Base-by-base conservation (phyloP, 2,888 invertebrate genomes). In the Campoplex capitator region DNA sequence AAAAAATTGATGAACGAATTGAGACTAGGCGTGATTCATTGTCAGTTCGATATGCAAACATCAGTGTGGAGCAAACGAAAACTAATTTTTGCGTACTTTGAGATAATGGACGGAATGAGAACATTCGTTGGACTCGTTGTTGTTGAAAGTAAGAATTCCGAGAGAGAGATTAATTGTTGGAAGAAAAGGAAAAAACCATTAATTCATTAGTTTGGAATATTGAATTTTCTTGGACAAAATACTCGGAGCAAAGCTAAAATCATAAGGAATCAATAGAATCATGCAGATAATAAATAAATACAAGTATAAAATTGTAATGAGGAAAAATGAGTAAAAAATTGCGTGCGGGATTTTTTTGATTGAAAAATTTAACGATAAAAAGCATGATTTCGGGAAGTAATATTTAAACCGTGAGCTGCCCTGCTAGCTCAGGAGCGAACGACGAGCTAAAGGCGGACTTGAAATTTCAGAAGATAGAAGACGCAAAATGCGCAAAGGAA, bases 21-120 rank as follows among this genome's bases (percentile, higher is more conserved):
- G 23, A 28, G 58, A 58, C 28, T 23, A 0, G 1, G 58, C 9
- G 11, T 11, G 11, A 68, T 38, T 8, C 42, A 42, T 58, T 38
- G 42, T 38, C 1, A 23, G 23, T 23, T 23, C 23, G 23, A 23
- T 23, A 23, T 23, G 23, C 23, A 23, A 23, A 23, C 23, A 23
- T 45, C 45, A 56, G 71, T 58, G 45, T 11, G 56, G 32, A 62
- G 13, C 38, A 62, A 70, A 13, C 48, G n/a, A 32, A 71, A 45
- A 45, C 45, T n/a, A 51, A 75, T 67, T 65, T 76, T 65, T 76
- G 62, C 54, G 62, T 82, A 71, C 67, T 84, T 62, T 75, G 79
- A 83, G 80, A 73, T 80, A 84, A 83, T 88, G 89, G 89, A 89
- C 89, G 89, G 89, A 89, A 86, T 87, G 86, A 89, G 89, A 83